These are phyloP conservation scores for Onychostoma macrolepis DNA, from an alignment of 2,113 vertebrate genomes.

Conservation along the genomic window DNA sequence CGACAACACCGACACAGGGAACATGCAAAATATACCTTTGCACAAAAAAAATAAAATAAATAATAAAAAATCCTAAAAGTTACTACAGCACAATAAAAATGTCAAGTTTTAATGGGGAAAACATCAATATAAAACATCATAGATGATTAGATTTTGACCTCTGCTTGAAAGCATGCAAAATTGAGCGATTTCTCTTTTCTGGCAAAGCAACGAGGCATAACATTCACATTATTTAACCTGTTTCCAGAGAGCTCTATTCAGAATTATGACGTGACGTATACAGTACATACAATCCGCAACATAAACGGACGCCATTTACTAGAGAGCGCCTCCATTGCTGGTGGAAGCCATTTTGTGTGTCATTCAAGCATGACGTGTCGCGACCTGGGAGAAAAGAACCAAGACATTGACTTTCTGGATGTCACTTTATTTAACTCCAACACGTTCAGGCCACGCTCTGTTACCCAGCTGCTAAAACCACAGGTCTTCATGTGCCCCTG, in stretches of 20 bases:
- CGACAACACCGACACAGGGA: too few species aligned
- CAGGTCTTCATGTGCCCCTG: neutral
- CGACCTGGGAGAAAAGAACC: too few species aligned
- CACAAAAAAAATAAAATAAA: neutral
- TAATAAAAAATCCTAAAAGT: neutral
- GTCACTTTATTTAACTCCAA: slow-evolving; percentile 1
- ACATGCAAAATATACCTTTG: neutral
- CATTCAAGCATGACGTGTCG: neutral
- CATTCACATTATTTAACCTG: too few species aligned
- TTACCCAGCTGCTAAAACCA: neutral
- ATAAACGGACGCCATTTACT: slow-evolving; percentile 1
- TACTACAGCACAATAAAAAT: too few species aligned
- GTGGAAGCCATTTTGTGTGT: slow-evolving; percentile 12
- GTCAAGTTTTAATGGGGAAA: too few species aligned
- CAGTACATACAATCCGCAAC: neutral
- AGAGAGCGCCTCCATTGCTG: neutral
- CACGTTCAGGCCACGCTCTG: neutral
- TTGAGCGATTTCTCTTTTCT: neutral
- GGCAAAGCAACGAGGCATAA: neutral
- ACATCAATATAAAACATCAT: too few species aligned
- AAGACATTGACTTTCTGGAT: neutral
- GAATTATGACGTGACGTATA: neutral
- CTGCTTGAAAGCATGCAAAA: neutral
- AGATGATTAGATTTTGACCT: neutral
- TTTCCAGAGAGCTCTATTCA: neutral